Base-by-base conservation (phyloP, 2,113 vertebrate species). In the Gambusia affinis region DNA sequence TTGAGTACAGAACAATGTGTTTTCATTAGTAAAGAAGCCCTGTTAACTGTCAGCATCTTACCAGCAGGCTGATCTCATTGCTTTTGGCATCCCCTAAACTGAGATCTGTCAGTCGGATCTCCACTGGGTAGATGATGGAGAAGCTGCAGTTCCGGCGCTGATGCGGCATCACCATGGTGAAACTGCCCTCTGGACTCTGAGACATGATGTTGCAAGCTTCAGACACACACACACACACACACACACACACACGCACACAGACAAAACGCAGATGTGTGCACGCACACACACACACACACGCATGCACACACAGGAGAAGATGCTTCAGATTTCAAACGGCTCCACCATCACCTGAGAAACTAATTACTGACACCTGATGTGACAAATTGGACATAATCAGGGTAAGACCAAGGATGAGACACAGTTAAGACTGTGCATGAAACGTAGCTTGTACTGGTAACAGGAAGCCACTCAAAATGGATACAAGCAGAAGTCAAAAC, bases 181-280 rank as follows among this genome's bases (percentile, higher is more conserved):
- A 98, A 74, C 93, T 96, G 91, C 97, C 97, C 12, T 94, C 95
- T 30, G 97, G 95, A 79, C 96, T 98, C 93, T 97, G 97, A 82
- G 97, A 98, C 89, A 99, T 97, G 86, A 96, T 94, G 88, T 99
- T 98, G 91, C 97, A 99, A 84, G 97, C 97, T 98, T 37, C 57
- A 61, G 74, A 81, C 64, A 64, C 29, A 63, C 31, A 37, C 35
- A 28, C 37, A 42, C 11, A 17, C 64, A 81, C 22, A 70, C 60
- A 19, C 60, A 10, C 30, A 64, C 6, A 10, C 60, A 64, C 60
- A 62, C 30, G 37, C 35, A 66, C 37, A 42, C 12, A 28, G 57
- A 80, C n/a, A 70, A 35, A 10, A 35, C 35, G 10, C 35, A 35
- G 35, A 35, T 35, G 35, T 2, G 8, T 60, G 60, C 78, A 81